Conservation (phyloP, 2,888 invertebrate genomes). For the Torymus aiolomorphi region DNA sequence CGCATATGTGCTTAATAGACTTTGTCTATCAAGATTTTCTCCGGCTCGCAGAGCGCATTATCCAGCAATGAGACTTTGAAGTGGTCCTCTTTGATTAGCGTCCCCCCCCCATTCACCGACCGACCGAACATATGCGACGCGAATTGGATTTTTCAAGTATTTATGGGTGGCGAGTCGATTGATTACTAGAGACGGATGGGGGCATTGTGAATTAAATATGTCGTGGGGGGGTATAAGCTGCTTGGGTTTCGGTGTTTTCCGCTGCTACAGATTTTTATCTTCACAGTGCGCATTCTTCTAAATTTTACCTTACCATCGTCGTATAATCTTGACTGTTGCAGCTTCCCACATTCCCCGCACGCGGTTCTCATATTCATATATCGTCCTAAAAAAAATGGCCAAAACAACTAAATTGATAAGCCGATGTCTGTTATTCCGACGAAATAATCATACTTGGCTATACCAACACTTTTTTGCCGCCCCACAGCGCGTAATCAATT, state of each 20-base stretch:
- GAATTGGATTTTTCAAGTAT: slow-evolving; percentile 6
- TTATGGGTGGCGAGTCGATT: neutral
- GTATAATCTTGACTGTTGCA: too few species aligned
- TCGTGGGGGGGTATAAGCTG: too few species aligned
- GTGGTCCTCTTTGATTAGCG: neutral
- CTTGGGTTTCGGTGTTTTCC: too few species aligned
- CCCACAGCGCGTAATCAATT: neutral
- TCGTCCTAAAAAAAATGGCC: too few species aligned
- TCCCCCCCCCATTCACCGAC: too few species aligned
- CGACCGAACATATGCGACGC: neutral
- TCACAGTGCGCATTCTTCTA: too few species aligned
- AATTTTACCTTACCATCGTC: too few species aligned
- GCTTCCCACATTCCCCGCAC: too few species aligned
- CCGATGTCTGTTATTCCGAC: neutral
- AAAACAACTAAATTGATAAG: neutral
- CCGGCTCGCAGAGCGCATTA: too few species aligned
- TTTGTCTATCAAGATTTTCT: neutral
- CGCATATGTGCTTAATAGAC: neutral
- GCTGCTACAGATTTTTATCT: too few species aligned
- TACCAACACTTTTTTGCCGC: neutral
- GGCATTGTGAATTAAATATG: neutral
- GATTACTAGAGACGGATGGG: neutral
- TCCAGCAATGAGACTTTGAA: neutral
- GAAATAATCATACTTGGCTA: too few species aligned
- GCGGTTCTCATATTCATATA: too few species aligned